A percentile compares a stretch with the other conserved stretches of the same genome.
phyloP scores from a whole-genome alignment of 1,140 invertebrate genomes.

The Pomacea maculata region DNA sequence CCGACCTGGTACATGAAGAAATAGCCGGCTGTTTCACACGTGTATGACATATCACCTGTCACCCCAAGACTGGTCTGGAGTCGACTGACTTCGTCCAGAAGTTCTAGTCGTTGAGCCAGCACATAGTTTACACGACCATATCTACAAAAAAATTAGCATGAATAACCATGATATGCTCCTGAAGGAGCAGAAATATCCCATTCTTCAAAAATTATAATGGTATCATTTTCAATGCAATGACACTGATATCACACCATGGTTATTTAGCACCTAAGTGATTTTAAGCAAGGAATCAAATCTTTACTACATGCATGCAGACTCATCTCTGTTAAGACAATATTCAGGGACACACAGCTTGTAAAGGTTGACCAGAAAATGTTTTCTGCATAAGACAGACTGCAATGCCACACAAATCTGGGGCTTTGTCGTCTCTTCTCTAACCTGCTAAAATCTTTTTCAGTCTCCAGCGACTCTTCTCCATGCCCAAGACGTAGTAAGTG shows the following conservation, averaged over 20 bases:
- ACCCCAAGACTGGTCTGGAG: conserved; percentile 87
- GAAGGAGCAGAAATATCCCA: background rate
- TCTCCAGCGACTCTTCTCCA: conserved; percentile 97
- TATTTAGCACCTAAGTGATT: too few relatives aligned
- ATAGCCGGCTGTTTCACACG: conserved; percentile 96
- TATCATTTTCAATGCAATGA: background rate
- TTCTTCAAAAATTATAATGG: background rate
- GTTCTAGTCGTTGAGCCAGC: conserved; percentile 88
- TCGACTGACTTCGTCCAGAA: conserved; percentile 89
- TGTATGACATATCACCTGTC: conserved; percentile 90
- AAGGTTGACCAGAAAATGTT: too few relatives aligned
- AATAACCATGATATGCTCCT: conserved; percentile 7
- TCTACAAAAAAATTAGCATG: conserved; percentile 63
- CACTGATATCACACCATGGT: background rate
- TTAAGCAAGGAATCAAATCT: too few relatives aligned
- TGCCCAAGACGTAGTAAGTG: conserved; percentile 99
- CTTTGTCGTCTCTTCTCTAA: conserved; percentile 39
- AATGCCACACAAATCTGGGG: background rate
- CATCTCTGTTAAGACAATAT: too few relatives aligned
- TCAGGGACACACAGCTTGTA: too few relatives aligned
- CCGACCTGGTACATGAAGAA: conserved; percentile 71
- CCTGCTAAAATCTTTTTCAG: conserved; percentile 98
- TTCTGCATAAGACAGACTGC: background rate
- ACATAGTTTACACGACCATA: conserved; percentile 99
- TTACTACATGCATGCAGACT: too few relatives aligned